Conservation (phyloP, 2,888 invertebrate species). For the Boloria selene region DNA sequence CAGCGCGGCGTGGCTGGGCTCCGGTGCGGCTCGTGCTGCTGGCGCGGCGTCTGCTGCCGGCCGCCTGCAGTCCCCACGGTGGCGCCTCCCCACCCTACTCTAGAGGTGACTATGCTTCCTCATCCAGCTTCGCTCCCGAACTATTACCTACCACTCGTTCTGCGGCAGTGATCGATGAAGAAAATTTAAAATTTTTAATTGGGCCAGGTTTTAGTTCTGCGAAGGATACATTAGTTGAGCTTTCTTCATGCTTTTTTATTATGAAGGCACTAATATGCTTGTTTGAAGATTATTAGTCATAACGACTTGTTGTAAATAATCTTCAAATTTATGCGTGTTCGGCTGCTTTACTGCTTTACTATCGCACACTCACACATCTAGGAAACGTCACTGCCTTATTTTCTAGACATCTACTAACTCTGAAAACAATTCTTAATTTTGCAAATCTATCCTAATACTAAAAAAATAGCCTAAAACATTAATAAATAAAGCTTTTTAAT, state of each 20-base stretch:
- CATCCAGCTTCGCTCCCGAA: conserved; percentile 13
- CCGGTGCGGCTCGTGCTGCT: conserved; percentile 76
- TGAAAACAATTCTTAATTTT: not conserved
- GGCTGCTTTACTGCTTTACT: conserved; percentile 32
- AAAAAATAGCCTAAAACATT: not conserved
- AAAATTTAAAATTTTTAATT: not conserved
- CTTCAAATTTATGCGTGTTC: conserved; percentile 18
- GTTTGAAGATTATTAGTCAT: conserved; percentile 12
- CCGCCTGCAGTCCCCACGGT: conserved; percentile 87
- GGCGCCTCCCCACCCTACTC: conserved; percentile 87
- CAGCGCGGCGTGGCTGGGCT: conserved; percentile 70
- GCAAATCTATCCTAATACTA: not conserved
- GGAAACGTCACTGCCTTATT: conserved; percentile 22
- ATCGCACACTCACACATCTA: conserved; percentile 24
- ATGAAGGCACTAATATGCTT: conserved; percentile 13
- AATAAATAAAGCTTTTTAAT: conserved; percentile 1
- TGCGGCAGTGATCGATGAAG: not conserved
- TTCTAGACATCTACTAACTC: conserved; percentile 6
- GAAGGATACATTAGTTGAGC: conserved; percentile 23
- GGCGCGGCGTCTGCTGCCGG: conserved; percentile 85
- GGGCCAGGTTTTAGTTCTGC: conserved; percentile 20
- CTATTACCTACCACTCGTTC: conserved; percentile 8
- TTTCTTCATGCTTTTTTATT: conserved; percentile 31
- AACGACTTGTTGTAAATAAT: conserved; percentile 14
- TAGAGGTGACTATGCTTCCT: conserved; percentile 75